A percentile compares a stretch with the other conserved stretches of the same genome.
Conservation (phyloP, 2,797 vertebrate species). For the Enteromius mattozi region DNA sequence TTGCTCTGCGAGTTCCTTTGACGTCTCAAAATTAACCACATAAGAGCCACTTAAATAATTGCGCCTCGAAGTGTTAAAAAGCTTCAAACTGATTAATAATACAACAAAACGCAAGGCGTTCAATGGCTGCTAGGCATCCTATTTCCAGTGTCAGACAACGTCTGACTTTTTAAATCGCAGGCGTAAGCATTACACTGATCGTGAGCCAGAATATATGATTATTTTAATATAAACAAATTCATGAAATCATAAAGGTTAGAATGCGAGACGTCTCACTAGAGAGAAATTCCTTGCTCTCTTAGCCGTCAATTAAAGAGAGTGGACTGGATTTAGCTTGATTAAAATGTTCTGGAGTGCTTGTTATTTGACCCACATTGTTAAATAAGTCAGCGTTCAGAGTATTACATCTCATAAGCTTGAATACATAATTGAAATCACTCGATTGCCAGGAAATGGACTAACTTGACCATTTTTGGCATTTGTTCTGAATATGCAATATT, state of each 20-base stretch:
- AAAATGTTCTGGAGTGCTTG: constrained; percentile 50
- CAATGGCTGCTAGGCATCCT: not conserved
- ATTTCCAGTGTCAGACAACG: not conserved
- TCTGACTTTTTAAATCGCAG: not conserved
- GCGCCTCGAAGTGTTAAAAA: constrained; percentile 48
- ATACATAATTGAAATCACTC: constrained; percentile 47
- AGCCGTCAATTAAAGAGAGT: not conserved
- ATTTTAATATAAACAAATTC: constrained; percentile 2
- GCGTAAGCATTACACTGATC: not conserved
- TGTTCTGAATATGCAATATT: not conserved
- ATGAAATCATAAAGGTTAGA: not conserved
- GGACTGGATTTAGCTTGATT: constrained; percentile 56
- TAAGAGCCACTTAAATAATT: constrained; percentile 50
- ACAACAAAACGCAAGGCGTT: constrained; percentile 27
- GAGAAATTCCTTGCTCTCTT: constrained; percentile 4
- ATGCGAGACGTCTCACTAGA: not conserved
- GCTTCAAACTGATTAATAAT: constrained; percentile 50
- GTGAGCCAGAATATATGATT: not conserved
- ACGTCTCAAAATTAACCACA: constrained; percentile 43
- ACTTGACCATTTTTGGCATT: not conserved
- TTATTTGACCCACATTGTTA: constrained; percentile 57
- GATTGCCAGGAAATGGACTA: not conserved
- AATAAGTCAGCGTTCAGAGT: constrained; percentile 48
- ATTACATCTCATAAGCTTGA: constrained; percentile 41
- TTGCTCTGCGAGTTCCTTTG: constrained; percentile 13